These are phyloP conservation scores for Drosophila fulvimacula DNA, from an alignment of 2,888 invertebrate genomes.

Conservation along the genomic window DNA sequence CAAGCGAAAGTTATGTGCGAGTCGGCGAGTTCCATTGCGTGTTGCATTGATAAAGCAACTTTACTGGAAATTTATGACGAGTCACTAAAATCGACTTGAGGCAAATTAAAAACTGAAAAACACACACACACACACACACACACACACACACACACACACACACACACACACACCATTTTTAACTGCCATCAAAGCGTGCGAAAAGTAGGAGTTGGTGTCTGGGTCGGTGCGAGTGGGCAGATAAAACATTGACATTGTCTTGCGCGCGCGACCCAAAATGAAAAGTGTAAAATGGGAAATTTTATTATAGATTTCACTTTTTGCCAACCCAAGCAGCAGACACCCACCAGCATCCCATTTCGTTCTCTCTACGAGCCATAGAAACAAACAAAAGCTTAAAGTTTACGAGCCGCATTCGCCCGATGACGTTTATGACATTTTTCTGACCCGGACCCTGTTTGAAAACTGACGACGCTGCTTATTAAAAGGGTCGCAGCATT, in stretches of 20 bases:
- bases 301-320: constrained; percentile 75
- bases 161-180: too few species aligned
- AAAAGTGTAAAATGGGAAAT: constrained; percentile 56
- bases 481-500: constrained; percentile 47
- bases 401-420: constrained; percentile 60
- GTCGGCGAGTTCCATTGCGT: constrained; percentile 17
- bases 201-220: constrained; percentile 26
- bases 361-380: not conserved
- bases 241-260: constrained; percentile 36
- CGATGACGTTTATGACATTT: constrained; percentile 68
- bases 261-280: constrained; percentile 27
- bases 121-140: too few species aligned
- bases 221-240: constrained; percentile 1
- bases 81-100: constrained; percentile 52
- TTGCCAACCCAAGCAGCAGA: constrained; percentile 8
- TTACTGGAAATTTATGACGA: constrained; percentile 66
- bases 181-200: constrained; percentile 62
- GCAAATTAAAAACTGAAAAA: constrained; percentile 41
- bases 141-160: too few species aligned
- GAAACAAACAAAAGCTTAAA: constrained; percentile 32
- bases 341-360: not conserved
- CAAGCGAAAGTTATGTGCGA: constrained; percentile 57
- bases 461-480: constrained; percentile 52
- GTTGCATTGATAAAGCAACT: constrained; percentile 60
- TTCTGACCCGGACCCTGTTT: constrained; percentile 46